These are phyloP conservation scores for Corythornis madagascariensis DNA, from an alignment of 2,113 vertebrate genomes.

Conservation along the genomic window DNA sequence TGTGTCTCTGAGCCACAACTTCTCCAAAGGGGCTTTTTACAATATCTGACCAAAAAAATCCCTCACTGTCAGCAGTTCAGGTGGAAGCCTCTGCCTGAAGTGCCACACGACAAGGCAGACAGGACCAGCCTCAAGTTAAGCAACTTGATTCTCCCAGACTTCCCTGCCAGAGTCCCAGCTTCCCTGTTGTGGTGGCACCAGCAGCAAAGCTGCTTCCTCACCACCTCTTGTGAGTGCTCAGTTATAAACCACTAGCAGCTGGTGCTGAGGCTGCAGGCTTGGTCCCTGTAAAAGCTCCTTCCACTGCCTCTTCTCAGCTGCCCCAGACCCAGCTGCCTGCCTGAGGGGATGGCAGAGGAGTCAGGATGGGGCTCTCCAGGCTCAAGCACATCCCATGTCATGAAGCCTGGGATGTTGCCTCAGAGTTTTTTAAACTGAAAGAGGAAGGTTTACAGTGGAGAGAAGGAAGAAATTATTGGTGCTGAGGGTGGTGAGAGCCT, in stretches of 20 bases:
- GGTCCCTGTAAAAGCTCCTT: neutral
- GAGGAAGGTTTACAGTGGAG: neutral
- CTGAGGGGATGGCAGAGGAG: neutral
- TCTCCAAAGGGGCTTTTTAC: neutral
- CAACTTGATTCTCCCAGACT: neutral
- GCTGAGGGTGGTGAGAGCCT: neutral
- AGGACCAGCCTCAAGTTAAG: neutral
- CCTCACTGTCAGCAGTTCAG: neutral
- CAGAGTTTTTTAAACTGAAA: neutral
- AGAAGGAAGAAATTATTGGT: neutral
- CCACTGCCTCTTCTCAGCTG: neutral
- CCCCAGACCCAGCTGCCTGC: accelerated
- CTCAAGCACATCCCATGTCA: neutral
- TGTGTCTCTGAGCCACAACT: neutral
- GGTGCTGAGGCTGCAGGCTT: neutral
- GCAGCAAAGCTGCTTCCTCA: neutral
- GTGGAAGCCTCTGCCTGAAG: neutral
- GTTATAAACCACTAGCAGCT: neutral
- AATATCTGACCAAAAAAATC: neutral
- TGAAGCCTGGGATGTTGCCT: neutral
- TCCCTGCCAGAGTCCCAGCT: accelerated
- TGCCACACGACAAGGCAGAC: neutral
- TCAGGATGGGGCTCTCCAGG: neutral
- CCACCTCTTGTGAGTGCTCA: accelerated
- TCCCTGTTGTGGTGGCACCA: neutral